phyloP scores from a whole-genome alignment of 1,140 invertebrate species.

The Whitmania pigra region DNA sequence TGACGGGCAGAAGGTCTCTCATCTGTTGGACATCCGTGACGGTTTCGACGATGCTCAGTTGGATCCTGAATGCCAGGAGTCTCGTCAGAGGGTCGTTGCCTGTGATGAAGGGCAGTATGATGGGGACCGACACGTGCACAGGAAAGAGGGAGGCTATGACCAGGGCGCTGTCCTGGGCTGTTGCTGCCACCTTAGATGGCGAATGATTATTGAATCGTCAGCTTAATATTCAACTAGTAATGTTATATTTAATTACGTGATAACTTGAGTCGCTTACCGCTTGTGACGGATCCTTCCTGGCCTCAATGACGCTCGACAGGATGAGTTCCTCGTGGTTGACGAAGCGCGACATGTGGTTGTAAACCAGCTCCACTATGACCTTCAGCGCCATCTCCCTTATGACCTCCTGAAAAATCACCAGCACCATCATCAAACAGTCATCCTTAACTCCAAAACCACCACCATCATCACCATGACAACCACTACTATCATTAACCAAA shows the following conservation, averaged over 20 bases:
- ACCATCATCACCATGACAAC: too few species aligned
- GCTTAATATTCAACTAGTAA: too few species aligned
- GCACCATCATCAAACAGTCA: neutral
- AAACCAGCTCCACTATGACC: conserved; percentile 66
- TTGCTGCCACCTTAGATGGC: conserved; percentile 43
- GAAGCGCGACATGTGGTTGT: conserved; percentile 62
- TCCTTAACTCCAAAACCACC: too few species aligned
- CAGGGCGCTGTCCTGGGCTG: conserved; percentile 54
- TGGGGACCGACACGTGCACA: conserved; percentile 54
- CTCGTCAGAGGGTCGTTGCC: conserved; percentile 71
- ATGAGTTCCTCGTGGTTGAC: conserved; percentile 73
- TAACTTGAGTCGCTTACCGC: conserved; percentile 48
- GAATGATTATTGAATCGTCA: neutral
- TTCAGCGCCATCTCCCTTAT: conserved; percentile 55
- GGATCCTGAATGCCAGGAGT: conserved; percentile 79
- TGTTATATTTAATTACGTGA: too few species aligned
- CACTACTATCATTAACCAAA: too few species aligned
- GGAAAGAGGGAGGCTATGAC: conserved; percentile 61
- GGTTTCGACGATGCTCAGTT: conserved; percentile 55
- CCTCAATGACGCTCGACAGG: conserved; percentile 69
- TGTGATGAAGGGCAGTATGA: conserved; percentile 66
- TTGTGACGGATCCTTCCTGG: conserved; percentile 61
- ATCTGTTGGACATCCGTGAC: conserved; percentile 48
- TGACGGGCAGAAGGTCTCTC: conserved; percentile 53
- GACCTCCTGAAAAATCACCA: conserved; percentile 33